Percentiles rank a stretch among this genome's conserved stretches.
These are phyloP conservation scores for Drusus annulatus DNA, from an alignment of 1,140 invertebrate genomes.

Conservation along the genomic window DNA sequence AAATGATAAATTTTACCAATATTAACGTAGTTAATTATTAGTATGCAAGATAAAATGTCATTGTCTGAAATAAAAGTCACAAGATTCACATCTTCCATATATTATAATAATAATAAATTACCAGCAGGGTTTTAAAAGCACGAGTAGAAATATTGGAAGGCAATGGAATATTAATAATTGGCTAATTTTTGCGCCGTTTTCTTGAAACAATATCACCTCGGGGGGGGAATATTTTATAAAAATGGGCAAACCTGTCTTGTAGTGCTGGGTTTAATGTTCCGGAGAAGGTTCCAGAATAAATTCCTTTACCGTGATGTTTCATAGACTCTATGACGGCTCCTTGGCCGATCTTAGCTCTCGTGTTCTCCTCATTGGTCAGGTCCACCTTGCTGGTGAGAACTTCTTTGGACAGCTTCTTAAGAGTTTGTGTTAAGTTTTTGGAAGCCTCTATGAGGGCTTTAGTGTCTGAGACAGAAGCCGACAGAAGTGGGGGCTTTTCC, in stretches of 20 bases:
- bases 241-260: conserved; percentile 79
- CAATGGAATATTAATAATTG: too few species aligned
- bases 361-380: conserved; percentile 69
- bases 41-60: too few species aligned
- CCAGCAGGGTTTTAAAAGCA: too few species aligned
- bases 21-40: too few species aligned
- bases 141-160: too few species aligned
- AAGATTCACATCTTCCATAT: too few species aligned
- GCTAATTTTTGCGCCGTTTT: too few species aligned
- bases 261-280: conserved; percentile 94
- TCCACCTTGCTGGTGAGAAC: conserved; percentile 81
- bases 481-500: conserved; percentile 29
- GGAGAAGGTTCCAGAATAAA: conserved; percentile 87
- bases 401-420: conserved; percentile 91
- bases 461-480: conserved; percentile 74
- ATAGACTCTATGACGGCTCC: conserved; percentile 93
- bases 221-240: neutral
- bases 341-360: conserved; percentile 72
- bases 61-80: too few species aligned
- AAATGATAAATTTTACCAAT: too few species aligned
- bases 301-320: conserved; percentile 93
- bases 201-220: too few species aligned
- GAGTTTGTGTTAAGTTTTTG: conserved; percentile 91
- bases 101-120: too few species aligned
- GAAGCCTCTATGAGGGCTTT: conserved; percentile 89